phyloP scores from a whole-genome alignment of 2,888 invertebrate species.

The Acleris laterana region DNA sequence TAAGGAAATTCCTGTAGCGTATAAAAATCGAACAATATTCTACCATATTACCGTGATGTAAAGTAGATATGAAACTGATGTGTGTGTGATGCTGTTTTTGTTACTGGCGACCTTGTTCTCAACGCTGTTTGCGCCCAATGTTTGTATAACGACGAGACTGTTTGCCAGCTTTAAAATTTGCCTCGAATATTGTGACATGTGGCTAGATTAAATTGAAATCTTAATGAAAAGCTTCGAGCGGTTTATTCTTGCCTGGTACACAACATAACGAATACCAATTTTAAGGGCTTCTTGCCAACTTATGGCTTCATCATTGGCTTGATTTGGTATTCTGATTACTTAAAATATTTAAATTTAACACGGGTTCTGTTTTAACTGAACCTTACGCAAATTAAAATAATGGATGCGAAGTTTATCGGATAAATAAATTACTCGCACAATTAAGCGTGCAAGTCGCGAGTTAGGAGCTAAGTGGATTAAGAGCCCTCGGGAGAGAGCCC shows the following conservation, averaged over 20 bases:
- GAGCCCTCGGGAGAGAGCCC: constrained; percentile 40
- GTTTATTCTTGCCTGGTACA: background rate
- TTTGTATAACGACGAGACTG: constrained; percentile 1
- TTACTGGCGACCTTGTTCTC: constrained; percentile 13
- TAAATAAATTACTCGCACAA: constrained; percentile 38
- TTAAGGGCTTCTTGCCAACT: too few relatives aligned
- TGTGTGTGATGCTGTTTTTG: background rate
- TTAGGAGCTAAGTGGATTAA: constrained; percentile 46
- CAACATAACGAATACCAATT: too few relatives aligned
- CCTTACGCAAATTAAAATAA: constrained; percentile 28
- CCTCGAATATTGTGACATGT: constrained; percentile 5
- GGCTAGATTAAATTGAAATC: constrained; percentile 1
- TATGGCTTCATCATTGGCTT: too few relatives aligned
- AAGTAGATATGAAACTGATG: background rate
- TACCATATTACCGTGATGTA: constrained; percentile 1
- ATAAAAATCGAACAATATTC: background rate
- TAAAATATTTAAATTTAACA: too few relatives aligned
- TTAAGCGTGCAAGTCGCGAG: constrained; percentile 35
- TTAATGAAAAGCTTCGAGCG: background rate
- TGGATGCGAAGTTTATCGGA: constrained; percentile 16
- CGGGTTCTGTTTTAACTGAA: constrained; percentile 1
- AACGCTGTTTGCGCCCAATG: constrained; percentile 11
- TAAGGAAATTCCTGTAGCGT: constrained; percentile 5
- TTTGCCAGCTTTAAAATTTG: constrained; percentile 20
- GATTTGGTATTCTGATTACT: too few relatives aligned